A percentile compares a stretch with the other conserved stretches of the same genome.
phyloP scores from a whole-genome alignment of 2,888 invertebrate genomes.

The Cerastoderma edule region DNA sequence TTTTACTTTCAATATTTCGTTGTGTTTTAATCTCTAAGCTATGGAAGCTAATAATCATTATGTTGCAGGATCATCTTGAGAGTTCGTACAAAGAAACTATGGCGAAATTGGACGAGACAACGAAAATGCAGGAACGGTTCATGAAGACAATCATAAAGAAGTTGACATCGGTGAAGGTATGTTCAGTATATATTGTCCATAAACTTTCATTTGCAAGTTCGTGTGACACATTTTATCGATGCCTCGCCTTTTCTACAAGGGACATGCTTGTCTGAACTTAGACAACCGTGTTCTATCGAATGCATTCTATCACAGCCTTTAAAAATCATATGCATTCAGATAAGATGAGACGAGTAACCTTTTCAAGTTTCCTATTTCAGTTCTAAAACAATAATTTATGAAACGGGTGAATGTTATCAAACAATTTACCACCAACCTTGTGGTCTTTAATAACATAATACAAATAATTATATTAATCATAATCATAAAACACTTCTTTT shows the following conservation, averaged over 20 bases:
- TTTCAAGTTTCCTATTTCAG: no score
- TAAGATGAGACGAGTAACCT: background rate
- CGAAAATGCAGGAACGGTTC: conserved; percentile 58
- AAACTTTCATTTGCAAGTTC: no score
- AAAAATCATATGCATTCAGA: background rate
- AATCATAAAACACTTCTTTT: no score
- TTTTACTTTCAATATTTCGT: no score
- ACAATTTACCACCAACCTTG: no score
- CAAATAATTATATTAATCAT: no score
- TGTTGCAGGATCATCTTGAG: conserved; percentile 64
- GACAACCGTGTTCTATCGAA: background rate
- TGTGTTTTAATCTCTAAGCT: no score
- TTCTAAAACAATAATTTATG: no score
- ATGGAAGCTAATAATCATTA: no score
- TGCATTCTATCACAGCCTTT: background rate
- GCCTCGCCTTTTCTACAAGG: background rate
- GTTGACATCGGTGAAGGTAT: conserved; percentile 5
- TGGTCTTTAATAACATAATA: no score
- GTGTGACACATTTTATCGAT: no score
- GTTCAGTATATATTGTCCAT: background rate
- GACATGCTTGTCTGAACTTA: background rate
- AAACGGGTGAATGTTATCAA: no score
- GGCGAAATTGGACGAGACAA: conserved; percentile 51
- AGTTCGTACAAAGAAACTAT: conserved; percentile 54
- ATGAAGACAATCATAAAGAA: conserved; percentile 40